Evolutionary conservation across 2,113 vertebrate genomes (phyloP).

Genomic region (Apus apus): DNA sequence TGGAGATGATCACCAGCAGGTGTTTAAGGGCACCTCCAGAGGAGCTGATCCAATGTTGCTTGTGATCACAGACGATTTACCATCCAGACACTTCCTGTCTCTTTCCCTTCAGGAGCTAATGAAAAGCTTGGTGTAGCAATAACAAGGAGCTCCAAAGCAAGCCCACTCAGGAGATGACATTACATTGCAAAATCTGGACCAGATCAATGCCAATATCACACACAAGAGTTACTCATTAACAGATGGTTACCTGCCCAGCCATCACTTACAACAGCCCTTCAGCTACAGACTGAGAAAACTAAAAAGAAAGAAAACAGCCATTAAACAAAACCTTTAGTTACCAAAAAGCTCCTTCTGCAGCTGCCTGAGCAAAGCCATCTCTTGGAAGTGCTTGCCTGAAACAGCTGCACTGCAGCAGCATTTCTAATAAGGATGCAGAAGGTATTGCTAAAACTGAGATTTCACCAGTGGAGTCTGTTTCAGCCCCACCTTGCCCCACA

Average conservation of each 20-base stretch:
- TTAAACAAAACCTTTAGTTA: not conserved
- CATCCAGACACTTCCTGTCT: not conserved
- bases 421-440: not conserved
- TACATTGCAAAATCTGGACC: not conserved
- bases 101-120: not conserved
- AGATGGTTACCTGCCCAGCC: not conserved
- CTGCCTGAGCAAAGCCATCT: not conserved
- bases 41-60: not conserved
- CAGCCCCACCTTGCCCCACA: slow-evolving; percentile 43
- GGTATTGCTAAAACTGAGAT: slow-evolving; percentile 23
- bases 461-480: not conserved
- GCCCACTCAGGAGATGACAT: not conserved
- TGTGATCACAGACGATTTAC: not conserved
- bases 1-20: not conserved
- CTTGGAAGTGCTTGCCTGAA: not conserved
- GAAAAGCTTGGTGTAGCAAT: not conserved
- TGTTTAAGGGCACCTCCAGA: not conserved
- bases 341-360: not conserved
- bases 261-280: not conserved
- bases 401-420: not conserved
- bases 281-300: not conserved
- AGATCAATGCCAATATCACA: slow-evolving; percentile 12
- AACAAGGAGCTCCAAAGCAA: not conserved
- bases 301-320: not conserved
- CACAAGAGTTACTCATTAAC: slow-evolving; percentile 55